These are phyloP conservation scores for Scaptomyza polygonia DNA, from an alignment of 2,888 invertebrate genomes.

Conservation along the genomic window DNA sequence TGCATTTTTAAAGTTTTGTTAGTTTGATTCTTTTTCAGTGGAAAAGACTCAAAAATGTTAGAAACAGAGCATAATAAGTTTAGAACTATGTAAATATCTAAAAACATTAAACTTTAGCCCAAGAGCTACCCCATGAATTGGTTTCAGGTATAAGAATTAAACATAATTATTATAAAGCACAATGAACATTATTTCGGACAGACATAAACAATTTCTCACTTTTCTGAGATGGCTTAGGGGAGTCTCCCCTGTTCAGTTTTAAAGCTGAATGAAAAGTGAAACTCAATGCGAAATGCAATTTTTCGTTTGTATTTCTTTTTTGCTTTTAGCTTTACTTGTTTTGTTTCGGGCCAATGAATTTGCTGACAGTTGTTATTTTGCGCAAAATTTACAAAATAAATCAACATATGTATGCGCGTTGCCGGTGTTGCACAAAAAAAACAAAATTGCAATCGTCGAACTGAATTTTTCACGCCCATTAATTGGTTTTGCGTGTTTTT, in stretches of 20 bases:
- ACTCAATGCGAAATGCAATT: constrained; percentile 61
- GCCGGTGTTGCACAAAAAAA: constrained; percentile 44
- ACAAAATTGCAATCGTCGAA: constrained; percentile 57
- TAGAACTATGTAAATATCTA: background rate
- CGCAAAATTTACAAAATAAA: constrained; percentile 64
- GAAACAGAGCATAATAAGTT: background rate
- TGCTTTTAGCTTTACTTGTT: constrained; percentile 12
- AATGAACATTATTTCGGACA: constrained; percentile 10
- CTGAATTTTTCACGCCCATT: constrained; percentile 76
- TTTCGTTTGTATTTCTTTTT: constrained; percentile 9
- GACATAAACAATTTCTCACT: constrained; percentile 32
- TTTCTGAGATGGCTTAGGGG: constrained; percentile 1
- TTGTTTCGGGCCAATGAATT: constrained; percentile 69
- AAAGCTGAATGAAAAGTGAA: constrained; percentile 74
- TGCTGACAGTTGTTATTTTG: constrained; percentile 74
- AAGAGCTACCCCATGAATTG: background rate
- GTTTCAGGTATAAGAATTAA: constrained; percentile 21
- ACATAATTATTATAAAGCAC: constrained; percentile 18
- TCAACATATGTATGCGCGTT: constrained; percentile 58
- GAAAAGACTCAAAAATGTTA: background rate
- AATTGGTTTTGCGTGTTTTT: constrained; percentile 78
- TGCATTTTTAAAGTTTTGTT: background rate
- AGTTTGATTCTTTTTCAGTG: background rate
- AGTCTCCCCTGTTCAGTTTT: constrained; percentile 31
- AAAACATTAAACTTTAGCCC: background rate